A percentile compares a stretch with the other conserved stretches of the same genome.
Evolutionary conservation across 2,888 invertebrate species (phyloP).

Genomic region (Artemia sp.): DNA sequence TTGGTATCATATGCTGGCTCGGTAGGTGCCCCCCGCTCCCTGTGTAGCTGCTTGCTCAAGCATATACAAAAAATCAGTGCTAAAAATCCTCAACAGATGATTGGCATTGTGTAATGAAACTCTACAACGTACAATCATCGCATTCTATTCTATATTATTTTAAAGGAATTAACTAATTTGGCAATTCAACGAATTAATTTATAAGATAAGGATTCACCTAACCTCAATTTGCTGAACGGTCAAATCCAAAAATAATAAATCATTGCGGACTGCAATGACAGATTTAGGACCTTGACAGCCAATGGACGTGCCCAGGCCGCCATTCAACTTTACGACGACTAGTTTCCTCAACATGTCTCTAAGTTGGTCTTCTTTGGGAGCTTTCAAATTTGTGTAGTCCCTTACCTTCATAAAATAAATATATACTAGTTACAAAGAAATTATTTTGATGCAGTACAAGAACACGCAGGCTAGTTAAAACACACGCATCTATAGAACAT

Average conservation of each 20-base stretch:
- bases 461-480: too few relatives aligned
- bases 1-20: too few relatives aligned
- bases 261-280: constrained; percentile 79
- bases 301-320: constrained; percentile 91
- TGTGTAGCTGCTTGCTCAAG: too few relatives aligned
- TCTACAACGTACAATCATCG: too few relatives aligned
- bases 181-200: too few relatives aligned
- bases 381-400: constrained; percentile 51
- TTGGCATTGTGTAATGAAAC: too few relatives aligned
- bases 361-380: constrained; percentile 42
- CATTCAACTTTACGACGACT: constrained; percentile 86
- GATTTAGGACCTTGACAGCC: constrained; percentile 93
- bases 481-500: not conserved
- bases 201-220: constrained; percentile 25
- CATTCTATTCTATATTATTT: too few relatives aligned
- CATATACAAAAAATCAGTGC: too few relatives aligned
- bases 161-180: too few relatives aligned
- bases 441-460: too few relatives aligned
- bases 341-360: constrained; percentile 67
- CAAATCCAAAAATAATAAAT: constrained; percentile 81
- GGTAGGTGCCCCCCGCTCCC: too few relatives aligned
- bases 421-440: constrained; percentile 14
- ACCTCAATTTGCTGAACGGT: constrained; percentile 96
- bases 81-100: too few relatives aligned
- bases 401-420: constrained; percentile 35